Evolutionary conservation across 2,888 invertebrate genomes (phyloP).

Genomic region (Nymphalis urticae): DNA sequence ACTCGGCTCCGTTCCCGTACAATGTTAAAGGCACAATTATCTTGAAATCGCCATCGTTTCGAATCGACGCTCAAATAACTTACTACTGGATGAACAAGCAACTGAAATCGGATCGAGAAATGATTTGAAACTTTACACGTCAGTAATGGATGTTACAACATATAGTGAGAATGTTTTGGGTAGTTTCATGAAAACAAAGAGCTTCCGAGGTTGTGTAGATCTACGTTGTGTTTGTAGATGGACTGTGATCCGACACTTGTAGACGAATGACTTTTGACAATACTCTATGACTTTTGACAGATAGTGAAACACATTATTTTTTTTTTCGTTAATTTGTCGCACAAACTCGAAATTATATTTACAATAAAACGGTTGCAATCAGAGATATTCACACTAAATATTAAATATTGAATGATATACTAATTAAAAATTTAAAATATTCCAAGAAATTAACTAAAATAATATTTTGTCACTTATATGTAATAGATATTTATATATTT

Average conservation of each 20-base stretch:
- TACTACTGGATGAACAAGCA: neutral
- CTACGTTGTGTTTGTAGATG: slow-evolving; percentile 56
- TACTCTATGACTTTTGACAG: slow-evolving; percentile 72
- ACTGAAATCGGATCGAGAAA: slow-evolving; percentile 12
- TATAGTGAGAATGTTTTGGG: slow-evolving; percentile 27
- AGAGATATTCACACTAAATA: slow-evolving; percentile 56
- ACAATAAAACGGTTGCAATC: slow-evolving; percentile 42
- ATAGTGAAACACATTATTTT: slow-evolving; percentile 51
- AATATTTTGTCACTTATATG: slow-evolving; percentile 51
- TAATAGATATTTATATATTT: slow-evolving; percentile 66
- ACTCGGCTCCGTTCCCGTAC: slow-evolving; percentile 33
- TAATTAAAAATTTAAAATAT: slow-evolving; percentile 57
- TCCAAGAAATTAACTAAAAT: slow-evolving; percentile 58
- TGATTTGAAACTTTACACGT: neutral
- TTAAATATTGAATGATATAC: slow-evolving; percentile 49
- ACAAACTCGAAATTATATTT: slow-evolving; percentile 57
- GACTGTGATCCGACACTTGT: slow-evolving; percentile 50
- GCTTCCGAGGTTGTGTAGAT: slow-evolving; percentile 77
- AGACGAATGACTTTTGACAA: slow-evolving; percentile 67
- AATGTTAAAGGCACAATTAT: slow-evolving; percentile 31
- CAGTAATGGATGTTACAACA: slow-evolving; percentile 15
- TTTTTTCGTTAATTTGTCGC: slow-evolving; percentile 60
- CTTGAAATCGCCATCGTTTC: slow-evolving; percentile 8
- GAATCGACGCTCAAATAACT: slow-evolving; percentile 26
- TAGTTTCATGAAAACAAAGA: slow-evolving; percentile 49